These are phyloP conservation scores for Neotragus pygmaeus DNA, from an alignment of 2,113 vertebrate genomes.

Conservation along the genomic window DNA sequence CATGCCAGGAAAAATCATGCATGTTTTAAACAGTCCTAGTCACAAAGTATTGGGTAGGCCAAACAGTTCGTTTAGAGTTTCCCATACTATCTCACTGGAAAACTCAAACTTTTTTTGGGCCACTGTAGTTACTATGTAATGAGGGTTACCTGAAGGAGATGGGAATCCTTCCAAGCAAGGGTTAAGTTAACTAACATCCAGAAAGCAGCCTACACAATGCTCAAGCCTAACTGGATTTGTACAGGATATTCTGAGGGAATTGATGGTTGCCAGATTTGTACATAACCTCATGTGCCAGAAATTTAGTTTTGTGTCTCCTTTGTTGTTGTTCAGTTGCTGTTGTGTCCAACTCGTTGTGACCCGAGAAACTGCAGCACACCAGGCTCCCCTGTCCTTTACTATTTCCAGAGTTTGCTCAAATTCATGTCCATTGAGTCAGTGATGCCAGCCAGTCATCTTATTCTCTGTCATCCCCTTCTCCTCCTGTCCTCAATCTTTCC, in stretches of 20 bases:
- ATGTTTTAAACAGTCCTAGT: not conserved
- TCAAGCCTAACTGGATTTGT: not conserved
- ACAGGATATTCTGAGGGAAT: not conserved
- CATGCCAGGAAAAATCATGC: not conserved
- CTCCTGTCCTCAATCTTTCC: not conserved
- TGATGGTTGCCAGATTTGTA: not conserved
- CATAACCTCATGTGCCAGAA: not conserved
- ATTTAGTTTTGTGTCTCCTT: not conserved
- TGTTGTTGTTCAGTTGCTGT: not conserved
- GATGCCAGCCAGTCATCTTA: not conserved
- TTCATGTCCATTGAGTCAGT: not conserved
- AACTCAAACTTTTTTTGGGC: not conserved
- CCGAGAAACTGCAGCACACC: not conserved
- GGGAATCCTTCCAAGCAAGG: not conserved
- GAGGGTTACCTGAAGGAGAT: not conserved
- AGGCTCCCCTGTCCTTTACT: not conserved
- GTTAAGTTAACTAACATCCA: not conserved
- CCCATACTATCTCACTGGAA: not conserved
- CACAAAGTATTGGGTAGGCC: not conserved
- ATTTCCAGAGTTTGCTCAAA: not conserved
- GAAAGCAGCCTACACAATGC: not conserved
- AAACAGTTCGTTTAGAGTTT: not conserved
- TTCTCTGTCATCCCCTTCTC: not conserved
- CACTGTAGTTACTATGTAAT: not conserved
- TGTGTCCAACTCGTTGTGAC: not conserved